phyloP scores from a whole-genome alignment of 2,888 invertebrate genomes.

The Coelopa pilipes region DNA sequence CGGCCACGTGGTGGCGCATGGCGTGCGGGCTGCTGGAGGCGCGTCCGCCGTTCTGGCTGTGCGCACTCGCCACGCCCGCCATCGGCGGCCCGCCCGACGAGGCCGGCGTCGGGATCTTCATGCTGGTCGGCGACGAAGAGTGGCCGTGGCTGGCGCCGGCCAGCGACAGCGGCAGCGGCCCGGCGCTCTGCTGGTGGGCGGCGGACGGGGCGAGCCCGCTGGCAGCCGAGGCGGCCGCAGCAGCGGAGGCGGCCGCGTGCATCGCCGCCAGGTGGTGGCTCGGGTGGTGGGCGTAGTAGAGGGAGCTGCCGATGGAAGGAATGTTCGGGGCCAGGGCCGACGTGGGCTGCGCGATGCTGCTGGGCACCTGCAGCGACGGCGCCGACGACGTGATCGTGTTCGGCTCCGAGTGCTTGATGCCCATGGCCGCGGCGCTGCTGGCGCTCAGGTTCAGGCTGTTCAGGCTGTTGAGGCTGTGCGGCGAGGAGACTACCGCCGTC shows the following conservation, averaged over 20 bases:
- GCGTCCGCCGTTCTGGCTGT: conserved; percentile 56
- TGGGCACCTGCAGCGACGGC: conserved; percentile 51
- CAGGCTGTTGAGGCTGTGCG: conserved; percentile 60
- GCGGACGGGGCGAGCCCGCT: conserved; percentile 56
- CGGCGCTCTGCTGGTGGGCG: conserved; percentile 55
- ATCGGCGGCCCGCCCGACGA: conserved; percentile 48
- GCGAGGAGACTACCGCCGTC: conserved; percentile 51
- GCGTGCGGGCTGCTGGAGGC: conserved; percentile 60
- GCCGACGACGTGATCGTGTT: conserved; percentile 51
- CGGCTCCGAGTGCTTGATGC: conserved; percentile 47
- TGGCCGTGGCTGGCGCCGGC: conserved; percentile 42
- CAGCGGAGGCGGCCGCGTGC: conserved; percentile 54
- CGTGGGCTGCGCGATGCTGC: conserved; percentile 51
- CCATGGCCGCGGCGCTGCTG: conserved; percentile 46
- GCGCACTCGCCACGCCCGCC: conserved; percentile 38
- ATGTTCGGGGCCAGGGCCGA: conserved; percentile 59
- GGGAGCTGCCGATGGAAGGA: conserved; percentile 59
- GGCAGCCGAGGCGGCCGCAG: conserved; percentile 53
- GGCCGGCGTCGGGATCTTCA: conserved; percentile 54
- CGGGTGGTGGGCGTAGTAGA: conserved; percentile 58
- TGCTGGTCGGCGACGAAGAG: conserved; percentile 53
- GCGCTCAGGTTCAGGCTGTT: conserved; percentile 56
- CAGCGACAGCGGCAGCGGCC: conserved; percentile 45
- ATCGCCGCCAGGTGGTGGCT: conserved; percentile 58
- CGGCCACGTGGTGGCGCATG: conserved; percentile 57